Base-by-base conservation (phyloP, 1,140 invertebrate species). In the Macrosteles quadrilineatus region DNA sequence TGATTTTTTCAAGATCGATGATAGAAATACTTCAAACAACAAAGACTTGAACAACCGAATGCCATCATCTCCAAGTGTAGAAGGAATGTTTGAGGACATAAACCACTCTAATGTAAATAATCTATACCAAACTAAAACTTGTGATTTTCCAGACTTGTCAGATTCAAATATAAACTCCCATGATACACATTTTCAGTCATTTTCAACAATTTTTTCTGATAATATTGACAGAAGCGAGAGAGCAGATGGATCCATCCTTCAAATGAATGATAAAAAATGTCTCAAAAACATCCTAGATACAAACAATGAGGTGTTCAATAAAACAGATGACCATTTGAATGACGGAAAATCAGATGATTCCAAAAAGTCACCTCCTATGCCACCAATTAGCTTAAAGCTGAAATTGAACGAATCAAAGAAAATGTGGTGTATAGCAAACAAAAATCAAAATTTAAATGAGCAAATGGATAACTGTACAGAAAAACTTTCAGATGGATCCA, bases 31-130 rank as follows among this genome's bases (percentile, higher is more conserved):
- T 12, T 14, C 32, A 21, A 31, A 17, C 11, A 21, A 43, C 9
- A 66, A 45, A 25, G 25, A 11, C 19, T 43, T 66, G 23, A 25
- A 66, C 11, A 2, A 9, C 23, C 21, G 63, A 25, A 31, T 66
- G 11, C 63, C 63, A 1, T 66, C 63, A 23, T 66, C 63, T 14
- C 63, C 63, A 3, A 36, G 63, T 43, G 63, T 66, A 2, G 63
- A 66, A 30, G 63, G 40, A 2, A 66, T 66, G 63, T 66, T 66
- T 45, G 63, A 66, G 45, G 63, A 66, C 23, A 66, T 66, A 1
- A 66, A 66, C 17, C 32, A 66, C 23, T 9, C 36, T 4, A 43
- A 66, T 23, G 9, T 21, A 43, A 45, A 45, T 66, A 17, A 45
- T 21, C 6, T 11, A 2, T 30, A 59, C 21, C 21, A 12, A 30